A percentile compares a stretch with the other conserved stretches of the same genome.
Conservation (phyloP, 2,888 invertebrate genomes). For the Leistus spinibarbis region DNA sequence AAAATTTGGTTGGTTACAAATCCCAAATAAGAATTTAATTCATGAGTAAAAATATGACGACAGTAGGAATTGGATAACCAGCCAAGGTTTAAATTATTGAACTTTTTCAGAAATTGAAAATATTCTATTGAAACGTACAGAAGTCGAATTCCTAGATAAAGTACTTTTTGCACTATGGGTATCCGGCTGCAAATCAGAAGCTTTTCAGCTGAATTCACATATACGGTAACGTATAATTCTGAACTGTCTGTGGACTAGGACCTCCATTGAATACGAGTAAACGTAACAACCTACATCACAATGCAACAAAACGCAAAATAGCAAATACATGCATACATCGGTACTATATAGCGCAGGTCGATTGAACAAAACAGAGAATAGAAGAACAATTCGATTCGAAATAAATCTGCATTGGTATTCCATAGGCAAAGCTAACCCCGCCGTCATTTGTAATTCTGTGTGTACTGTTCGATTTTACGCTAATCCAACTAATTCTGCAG, state of each 20-base stretch:
- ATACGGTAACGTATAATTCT: not conserved
- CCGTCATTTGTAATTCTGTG: slow-evolving; percentile 35
- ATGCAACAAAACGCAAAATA: not conserved
- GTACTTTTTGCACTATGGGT: not conserved
- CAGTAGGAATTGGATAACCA: no score
- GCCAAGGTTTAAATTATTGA: no score
- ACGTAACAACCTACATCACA: not conserved
- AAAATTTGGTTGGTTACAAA: no score
- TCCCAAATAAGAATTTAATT: no score
- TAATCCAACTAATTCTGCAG: slow-evolving; percentile 31
- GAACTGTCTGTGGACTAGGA: not conserved
- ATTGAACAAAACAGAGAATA: slow-evolving; percentile 1
- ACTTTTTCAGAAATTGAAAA: no score
- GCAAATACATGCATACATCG: not conserved
- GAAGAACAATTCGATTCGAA: slow-evolving; percentile 19
- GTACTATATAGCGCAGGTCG: not conserved
- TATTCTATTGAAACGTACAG: no score
- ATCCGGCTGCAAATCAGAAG: not conserved
- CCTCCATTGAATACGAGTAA: not conserved
- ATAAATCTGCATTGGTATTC: slow-evolving; percentile 37
- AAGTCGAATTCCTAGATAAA: not conserved
- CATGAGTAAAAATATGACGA: no score
- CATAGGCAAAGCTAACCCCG: slow-evolving; percentile 28
- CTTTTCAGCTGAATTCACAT: not conserved
- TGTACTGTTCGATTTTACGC: slow-evolving; percentile 34